These are phyloP conservation scores for Oplegnathus fasciatus DNA, from an alignment of 2,113 vertebrate species.

Conservation along the genomic window DNA sequence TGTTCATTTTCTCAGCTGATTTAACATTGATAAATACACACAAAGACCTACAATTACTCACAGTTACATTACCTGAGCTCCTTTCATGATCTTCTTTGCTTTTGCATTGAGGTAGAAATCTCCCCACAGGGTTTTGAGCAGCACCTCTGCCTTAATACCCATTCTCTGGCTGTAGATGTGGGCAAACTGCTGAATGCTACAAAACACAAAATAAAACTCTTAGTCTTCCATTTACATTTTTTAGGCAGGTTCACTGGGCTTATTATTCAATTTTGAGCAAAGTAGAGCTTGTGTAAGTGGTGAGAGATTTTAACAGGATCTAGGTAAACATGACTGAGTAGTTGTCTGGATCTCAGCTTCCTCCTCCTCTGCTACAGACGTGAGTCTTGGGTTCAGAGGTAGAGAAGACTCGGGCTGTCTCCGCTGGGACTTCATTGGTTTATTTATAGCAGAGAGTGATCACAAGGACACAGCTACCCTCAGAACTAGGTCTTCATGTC, in stretches of 20 bases:
- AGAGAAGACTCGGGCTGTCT: neutral
- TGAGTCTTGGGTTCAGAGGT: neutral
- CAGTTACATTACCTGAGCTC: conserved; percentile 89
- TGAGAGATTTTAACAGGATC: neutral
- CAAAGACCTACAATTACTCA: neutral
- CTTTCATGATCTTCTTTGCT: conserved; percentile 97
- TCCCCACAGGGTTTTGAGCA: conserved; percentile 96
- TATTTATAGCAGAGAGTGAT: conserved; percentile 50
- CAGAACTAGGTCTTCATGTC: conserved; percentile 38
- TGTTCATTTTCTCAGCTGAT: too few species aligned
- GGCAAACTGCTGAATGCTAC: conserved; percentile 94
- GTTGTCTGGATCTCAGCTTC: conserved; percentile 16
- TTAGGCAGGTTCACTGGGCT: neutral
- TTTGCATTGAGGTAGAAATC: conserved; percentile 95
- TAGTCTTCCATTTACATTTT: neutral
- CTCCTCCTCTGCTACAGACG: conserved; percentile 4
- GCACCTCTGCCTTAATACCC: conserved; percentile 89
- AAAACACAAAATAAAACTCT: conserved; percentile 44
- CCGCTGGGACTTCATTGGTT: conserved; percentile 34
- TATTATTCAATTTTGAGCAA: conserved; percentile 12
- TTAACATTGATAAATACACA: too few species aligned
- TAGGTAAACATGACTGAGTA: conserved; percentile 3
- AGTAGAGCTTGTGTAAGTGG: neutral
- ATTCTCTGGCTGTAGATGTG: conserved; percentile 93
- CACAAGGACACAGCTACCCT: conserved; percentile 41